Percentiles rank a stretch among this genome's conserved stretches.
phyloP scores from a whole-genome alignment of 2,888 invertebrate genomes.

The Diadromus collaris region DNA sequence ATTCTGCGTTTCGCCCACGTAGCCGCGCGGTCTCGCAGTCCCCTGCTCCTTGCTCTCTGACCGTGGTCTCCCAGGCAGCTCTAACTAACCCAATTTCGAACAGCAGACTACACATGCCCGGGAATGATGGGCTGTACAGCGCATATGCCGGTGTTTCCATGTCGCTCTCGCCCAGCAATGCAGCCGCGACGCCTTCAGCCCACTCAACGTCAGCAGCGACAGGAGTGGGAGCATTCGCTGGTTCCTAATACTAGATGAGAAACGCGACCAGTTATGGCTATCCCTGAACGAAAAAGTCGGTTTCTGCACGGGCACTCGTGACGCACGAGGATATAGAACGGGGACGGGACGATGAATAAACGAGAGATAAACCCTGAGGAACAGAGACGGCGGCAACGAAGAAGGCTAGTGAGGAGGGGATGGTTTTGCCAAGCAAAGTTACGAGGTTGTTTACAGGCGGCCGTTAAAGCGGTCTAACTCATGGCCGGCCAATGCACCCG shows the following conservation, averaged over 20 bases:
- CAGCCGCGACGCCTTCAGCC: slow-evolving; percentile 13
- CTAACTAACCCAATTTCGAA: slow-evolving; percentile 50
- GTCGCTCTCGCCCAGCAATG: slow-evolving; percentile 8
- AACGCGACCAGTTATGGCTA: slow-evolving; percentile 15
- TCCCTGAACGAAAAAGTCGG: background rate
- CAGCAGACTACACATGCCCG: slow-evolving; percentile 23
- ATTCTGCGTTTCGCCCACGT: slow-evolving; percentile 44
- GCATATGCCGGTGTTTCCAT: slow-evolving; percentile 11
- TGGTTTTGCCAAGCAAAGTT: slow-evolving; percentile 68
- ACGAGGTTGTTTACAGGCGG: slow-evolving; percentile 77
- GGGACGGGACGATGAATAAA: background rate
- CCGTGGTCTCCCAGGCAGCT: slow-evolving; percentile 31
- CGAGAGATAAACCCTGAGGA: slow-evolving; percentile 37
- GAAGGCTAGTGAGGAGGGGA: slow-evolving; percentile 54
- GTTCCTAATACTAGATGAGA: slow-evolving; percentile 19
- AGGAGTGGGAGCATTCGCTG: slow-evolving; percentile 16
- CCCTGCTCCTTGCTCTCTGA: slow-evolving; percentile 28
- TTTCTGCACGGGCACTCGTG: slow-evolving; percentile 9
- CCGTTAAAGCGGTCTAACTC: slow-evolving; percentile 77
- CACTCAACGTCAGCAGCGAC: slow-evolving; percentile 9
- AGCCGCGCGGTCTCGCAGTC: slow-evolving; percentile 13
- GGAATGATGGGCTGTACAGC: slow-evolving; percentile 22
- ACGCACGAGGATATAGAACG: background rate
- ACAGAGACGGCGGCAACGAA: slow-evolving; percentile 43
- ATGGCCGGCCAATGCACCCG: slow-evolving; percentile 77